These are phyloP conservation scores for Muscina levida DNA, from an alignment of 2,888 invertebrate genomes.

Conservation along the genomic window DNA sequence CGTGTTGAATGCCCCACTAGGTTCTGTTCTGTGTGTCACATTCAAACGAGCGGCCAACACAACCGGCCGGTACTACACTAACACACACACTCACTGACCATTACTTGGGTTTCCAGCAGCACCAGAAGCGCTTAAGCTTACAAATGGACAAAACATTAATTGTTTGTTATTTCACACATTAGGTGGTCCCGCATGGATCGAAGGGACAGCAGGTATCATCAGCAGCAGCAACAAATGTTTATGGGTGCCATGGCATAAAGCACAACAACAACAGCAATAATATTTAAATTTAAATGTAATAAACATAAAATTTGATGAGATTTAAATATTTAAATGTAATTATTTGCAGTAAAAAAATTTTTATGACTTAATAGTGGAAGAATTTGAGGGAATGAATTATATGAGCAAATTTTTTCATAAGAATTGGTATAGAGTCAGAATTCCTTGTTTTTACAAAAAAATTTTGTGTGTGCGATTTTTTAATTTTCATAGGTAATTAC, in stretches of 20 bases:
- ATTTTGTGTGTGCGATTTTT: too few species aligned
- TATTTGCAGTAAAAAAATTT: slow-evolving; percentile 23
- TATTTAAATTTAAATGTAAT: slow-evolving; percentile 1
- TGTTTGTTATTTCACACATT: slow-evolving; percentile 42
- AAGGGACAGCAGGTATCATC: background rate
- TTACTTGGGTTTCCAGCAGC: background rate
- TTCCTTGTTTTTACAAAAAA: too few species aligned
- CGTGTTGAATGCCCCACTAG: background rate
- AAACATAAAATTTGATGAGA: background rate
- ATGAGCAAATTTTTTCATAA: background rate
- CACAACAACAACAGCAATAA: background rate
- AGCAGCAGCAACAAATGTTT: background rate
- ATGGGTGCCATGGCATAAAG: background rate
- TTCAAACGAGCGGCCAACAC: background rate
- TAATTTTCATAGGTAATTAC: too few species aligned
- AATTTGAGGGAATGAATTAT: background rate
- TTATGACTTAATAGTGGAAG: slow-evolving; percentile 7
- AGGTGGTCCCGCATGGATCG: slow-evolving; percentile 15
- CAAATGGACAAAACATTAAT: slow-evolving; percentile 29
- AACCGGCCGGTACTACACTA: background rate
- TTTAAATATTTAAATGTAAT: slow-evolving; percentile 32
- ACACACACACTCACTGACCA: background rate
- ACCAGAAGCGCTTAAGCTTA: slow-evolving; percentile 14
- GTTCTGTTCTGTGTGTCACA: background rate
- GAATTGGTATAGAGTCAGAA: too few species aligned